Conservation (phyloP, 2,113 vertebrate genomes). For the Seriola quinqueradiata region DNA sequence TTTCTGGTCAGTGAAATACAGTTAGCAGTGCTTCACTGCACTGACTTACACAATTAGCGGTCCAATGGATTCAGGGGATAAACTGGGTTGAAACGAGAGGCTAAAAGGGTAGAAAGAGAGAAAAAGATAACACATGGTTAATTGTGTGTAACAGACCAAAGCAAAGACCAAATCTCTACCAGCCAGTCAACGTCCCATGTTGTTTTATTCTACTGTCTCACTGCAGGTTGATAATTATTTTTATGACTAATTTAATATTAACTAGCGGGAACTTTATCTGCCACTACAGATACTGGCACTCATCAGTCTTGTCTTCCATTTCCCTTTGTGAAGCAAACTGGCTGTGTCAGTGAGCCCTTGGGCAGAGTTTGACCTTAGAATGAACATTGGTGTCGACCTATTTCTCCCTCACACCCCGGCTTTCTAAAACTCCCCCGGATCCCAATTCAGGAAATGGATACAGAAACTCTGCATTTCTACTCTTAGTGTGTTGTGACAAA, state of each 20-base stretch:
- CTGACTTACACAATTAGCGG: conserved; percentile 60
- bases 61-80: conserved; percentile 53
- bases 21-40: conserved; percentile 64
- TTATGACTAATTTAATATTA: conserved; percentile 54
- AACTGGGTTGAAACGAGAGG: conserved; percentile 48
- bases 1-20: conserved; percentile 64
- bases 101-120: conserved; percentile 43
- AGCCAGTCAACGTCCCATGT: conserved; percentile 39
- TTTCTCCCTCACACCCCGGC: conserved; percentile 14
- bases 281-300: conserved; percentile 31
- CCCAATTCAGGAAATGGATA: not conserved
- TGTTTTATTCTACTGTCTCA: conserved; percentile 13
- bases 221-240: conserved; percentile 56
- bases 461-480: not conserved
- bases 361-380: conserved; percentile 38
- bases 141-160: conserved; percentile 65
- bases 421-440: conserved; percentile 4
- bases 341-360: conserved; percentile 34
- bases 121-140: conserved; percentile 47
- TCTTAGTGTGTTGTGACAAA: not conserved
- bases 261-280: conserved; percentile 41
- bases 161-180: conserved; percentile 39
- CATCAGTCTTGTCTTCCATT: conserved; percentile 1
- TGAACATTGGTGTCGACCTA: conserved; percentile 14
- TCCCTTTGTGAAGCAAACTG: conserved; percentile 29